A percentile compares a stretch with the other conserved stretches of the same genome.
Conservation (phyloP, 1,140 invertebrate genomes). For the Trachelipus rathkii region DNA sequence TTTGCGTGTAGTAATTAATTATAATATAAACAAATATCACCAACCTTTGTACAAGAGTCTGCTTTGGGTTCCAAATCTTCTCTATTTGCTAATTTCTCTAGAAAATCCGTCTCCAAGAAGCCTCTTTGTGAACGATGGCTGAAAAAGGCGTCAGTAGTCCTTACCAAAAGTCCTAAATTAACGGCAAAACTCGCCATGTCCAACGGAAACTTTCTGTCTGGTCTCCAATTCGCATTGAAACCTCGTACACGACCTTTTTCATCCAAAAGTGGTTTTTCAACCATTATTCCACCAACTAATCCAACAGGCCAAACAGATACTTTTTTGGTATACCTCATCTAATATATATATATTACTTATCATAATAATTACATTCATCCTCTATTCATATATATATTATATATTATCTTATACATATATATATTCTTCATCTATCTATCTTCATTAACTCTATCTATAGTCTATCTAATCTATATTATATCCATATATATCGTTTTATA, state of each 20-base stretch:
- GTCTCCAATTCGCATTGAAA: constrained; percentile 67
- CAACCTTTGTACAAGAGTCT: constrained; percentile 78
- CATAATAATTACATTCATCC: no score
- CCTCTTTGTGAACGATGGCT: constrained; percentile 77
- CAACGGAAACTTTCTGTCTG: constrained; percentile 84
- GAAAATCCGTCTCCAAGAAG: constrained; percentile 86
- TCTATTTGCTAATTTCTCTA: constrained; percentile 68
- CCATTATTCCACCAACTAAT: constrained; percentile 81
- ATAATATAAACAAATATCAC: constrained; percentile 35
- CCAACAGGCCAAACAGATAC: constrained; percentile 98
- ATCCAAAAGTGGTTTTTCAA: constrained; percentile 71
- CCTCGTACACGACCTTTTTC: constrained; percentile 66
- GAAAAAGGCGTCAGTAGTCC: constrained; percentile 73
- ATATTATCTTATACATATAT: no score
- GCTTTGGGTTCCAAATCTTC: constrained; percentile 83
- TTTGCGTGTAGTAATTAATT: constrained; percentile 20
- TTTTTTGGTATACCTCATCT: constrained; percentile 72
- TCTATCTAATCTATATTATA: no score
- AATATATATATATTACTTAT: not conserved
- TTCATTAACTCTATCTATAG: no score
- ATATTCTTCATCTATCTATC: no score
- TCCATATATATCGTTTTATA: no score
- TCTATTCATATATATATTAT: no score
- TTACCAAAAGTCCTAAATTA: constrained; percentile 72
- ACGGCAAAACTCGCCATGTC: constrained; percentile 99